Base-by-base conservation (phyloP, 2,888 invertebrate species). In the Chesias legatella region DNA sequence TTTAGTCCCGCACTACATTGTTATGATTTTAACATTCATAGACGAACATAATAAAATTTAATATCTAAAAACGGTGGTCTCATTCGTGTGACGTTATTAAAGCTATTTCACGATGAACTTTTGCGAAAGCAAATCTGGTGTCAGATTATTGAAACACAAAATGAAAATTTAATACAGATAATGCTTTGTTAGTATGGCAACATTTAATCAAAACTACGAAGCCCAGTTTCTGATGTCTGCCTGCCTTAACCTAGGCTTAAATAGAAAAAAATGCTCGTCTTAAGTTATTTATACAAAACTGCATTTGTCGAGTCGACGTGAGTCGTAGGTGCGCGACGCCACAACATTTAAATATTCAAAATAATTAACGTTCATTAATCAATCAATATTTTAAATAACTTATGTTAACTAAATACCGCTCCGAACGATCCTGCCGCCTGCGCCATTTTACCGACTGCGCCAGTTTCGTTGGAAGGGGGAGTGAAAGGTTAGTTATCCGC, bases 21-120 rank as follows among this genome's bases (percentile, higher is more conserved):
- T 75, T 66, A 61, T 63, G 56, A 61, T 53, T 58, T 62, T 49
- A 68, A 69, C 60, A 70, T 58, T 70, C 51, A 64, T 53, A 65
- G 59, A 60, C 51, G 58, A 58, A 59, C 56, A 56, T 60, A 56
- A 34, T 55, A 52, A 45, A 52, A 46, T 57, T 59, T 58, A 68
- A 68, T 66, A 73, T 67, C 74, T 79, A 80, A 79, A 75, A 72
- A 76, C 86, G 86, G 86, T 86, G 86, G 86, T 86, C 71, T 77
- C 63, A 64, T 65, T 81, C 84, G 79, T 82, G 83, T 79, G 79
- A 81, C 76, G 75, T 69, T 77, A n/a, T 81, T 84, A 86, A 86
- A 83, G 84, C 85, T 84, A 78, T 65, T 64, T 63, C 67, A 67
- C 64, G 67, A 43, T 33, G 44, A 40, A 25, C 48, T 51, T 37